Evolutionary conservation across 2,113 vertebrate genomes (phyloP).

Genomic region (Brienomyrus brachyistius): DNA sequence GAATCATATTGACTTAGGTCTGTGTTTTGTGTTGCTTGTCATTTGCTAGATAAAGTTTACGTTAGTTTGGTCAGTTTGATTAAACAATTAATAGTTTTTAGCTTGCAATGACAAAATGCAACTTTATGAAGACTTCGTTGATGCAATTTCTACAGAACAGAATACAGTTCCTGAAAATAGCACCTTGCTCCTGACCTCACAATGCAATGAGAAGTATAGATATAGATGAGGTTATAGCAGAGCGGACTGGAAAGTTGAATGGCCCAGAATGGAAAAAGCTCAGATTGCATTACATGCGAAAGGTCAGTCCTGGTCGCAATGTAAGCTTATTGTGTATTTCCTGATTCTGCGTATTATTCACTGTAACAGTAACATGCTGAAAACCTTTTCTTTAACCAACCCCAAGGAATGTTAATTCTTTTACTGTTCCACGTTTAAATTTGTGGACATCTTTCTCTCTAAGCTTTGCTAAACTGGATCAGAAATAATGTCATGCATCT

Average conservation of each 20-base stretch:
- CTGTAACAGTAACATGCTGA: not conserved
- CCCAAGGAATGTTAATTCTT: not conserved
- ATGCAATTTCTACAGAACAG: not conserved
- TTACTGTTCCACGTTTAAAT: not conserved
- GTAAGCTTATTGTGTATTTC: not conserved
- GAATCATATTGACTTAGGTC: not conserved
- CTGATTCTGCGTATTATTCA: not conserved
- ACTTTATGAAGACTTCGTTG: not conserved
- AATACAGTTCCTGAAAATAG: not conserved
- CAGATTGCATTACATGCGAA: not conserved
- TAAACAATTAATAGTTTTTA: not conserved
- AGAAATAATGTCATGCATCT: not conserved
- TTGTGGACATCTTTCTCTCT: not conserved
- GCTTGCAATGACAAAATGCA: not conserved
- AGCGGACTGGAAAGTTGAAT: not conserved
- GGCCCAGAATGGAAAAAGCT: not conserved
- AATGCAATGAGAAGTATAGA: not conserved
- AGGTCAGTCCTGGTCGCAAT: not conserved
- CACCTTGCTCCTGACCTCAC: not conserved
- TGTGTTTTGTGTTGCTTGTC: not conserved
- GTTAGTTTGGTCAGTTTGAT: not conserved
- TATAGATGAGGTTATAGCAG: not conserved
- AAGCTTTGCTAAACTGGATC: not conserved
- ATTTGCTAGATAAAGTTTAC: not conserved
- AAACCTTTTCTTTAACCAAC: not conserved